Percentiles rank a stretch among this genome's conserved stretches.
phyloP scores from a whole-genome alignment of 2,797 vertebrate species.

The Hypotaenidia okinawae region DNA sequence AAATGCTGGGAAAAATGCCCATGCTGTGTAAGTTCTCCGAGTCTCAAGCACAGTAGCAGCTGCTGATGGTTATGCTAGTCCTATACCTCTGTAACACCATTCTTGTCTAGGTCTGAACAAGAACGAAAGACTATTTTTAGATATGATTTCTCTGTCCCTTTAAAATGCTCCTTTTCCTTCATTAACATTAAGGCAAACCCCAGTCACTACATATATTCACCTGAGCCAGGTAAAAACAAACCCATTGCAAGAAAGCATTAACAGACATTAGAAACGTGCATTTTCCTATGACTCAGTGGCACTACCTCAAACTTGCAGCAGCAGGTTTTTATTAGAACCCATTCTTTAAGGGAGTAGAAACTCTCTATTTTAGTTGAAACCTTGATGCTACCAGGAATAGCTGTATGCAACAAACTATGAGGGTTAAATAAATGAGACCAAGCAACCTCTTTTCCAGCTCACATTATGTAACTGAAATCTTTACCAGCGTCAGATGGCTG shows the following conservation, averaged over 20 bases:
- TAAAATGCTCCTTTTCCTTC: not conserved
- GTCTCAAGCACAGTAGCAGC: not conserved
- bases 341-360: not conserved
- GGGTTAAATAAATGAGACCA: not conserved
- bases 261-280: not conserved
- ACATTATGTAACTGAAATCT: not conserved
- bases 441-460: not conserved
- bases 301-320: not conserved
- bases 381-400: not conserved
- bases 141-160: not conserved
- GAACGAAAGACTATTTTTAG: not conserved
- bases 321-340: not conserved
- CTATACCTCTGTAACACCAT: not conserved
- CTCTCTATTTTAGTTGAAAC: not conserved
- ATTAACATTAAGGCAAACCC: not conserved
- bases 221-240: not conserved
- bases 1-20: slow-evolving; percentile 19
- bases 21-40: not conserved
- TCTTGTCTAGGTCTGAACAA: not conserved
- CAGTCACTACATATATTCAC: not conserved
- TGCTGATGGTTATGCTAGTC: not conserved
- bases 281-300: not conserved
- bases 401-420: not conserved
- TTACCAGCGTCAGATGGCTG: not conserved
- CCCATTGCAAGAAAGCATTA: not conserved